Percentiles rank a stretch among this genome's conserved stretches.
Evolutionary conservation across 1,140 invertebrate genomes (phyloP).

Genomic region (Trichonephila inaurata): DNA sequence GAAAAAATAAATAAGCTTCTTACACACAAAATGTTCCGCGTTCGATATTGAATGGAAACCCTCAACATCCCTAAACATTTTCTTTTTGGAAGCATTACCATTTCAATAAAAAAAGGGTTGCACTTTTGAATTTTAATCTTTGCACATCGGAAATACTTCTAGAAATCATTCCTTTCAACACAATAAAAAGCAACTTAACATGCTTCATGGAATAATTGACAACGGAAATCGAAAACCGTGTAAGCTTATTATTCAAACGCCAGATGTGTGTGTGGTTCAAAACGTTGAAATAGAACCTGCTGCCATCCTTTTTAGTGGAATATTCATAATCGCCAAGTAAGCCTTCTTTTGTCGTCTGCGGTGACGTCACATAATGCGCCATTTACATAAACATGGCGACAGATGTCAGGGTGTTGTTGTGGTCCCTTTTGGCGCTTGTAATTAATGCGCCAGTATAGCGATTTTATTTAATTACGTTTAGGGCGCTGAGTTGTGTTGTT

Average conservation of each 20-base stretch:
- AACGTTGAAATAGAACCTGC: neutral
- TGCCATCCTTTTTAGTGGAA: conserved; percentile 69
- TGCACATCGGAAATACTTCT: no score
- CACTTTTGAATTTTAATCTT: no score
- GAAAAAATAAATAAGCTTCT: no score
- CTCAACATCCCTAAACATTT: no score
- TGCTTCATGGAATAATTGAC: neutral
- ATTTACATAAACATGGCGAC: conserved; percentile 62
- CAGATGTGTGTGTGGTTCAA: conserved; percentile 58
- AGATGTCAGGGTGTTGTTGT: conserved; percentile 62
- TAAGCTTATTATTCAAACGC: conserved; percentile 67
- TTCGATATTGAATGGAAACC: no score
- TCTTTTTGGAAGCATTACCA: no score
- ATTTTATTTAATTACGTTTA: conserved; percentile 70
- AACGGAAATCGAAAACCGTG: conserved; percentile 11
- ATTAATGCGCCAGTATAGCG: conserved; percentile 54
- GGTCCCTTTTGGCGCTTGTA: conserved; percentile 57
- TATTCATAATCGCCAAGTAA: conserved; percentile 62
- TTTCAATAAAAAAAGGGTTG: no score
- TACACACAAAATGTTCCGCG: no score
- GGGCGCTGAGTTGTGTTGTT: conserved; percentile 54
- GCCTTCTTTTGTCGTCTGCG: conserved; percentile 48
- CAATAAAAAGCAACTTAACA: neutral
- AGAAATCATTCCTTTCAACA: neutral
- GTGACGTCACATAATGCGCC: conserved; percentile 61